Base-by-base conservation (phyloP, 1,140 invertebrate species). In the Rhopalosiphum maidis region DNA sequence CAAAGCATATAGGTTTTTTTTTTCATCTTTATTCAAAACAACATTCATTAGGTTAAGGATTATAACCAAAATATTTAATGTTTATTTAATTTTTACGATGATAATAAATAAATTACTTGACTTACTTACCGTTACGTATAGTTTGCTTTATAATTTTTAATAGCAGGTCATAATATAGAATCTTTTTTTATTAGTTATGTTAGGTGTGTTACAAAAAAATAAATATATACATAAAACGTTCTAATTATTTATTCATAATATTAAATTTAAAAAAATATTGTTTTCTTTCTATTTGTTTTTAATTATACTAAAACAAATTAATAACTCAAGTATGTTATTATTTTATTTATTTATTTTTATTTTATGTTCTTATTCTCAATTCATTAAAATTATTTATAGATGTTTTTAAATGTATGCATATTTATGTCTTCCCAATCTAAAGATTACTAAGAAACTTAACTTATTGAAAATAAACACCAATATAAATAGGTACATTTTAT, bases 31-130 rank as follows among this genome's bases (percentile, higher is more conserved):
- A 77, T 77, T 77, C 60, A 77, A 77, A 77, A n/a, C 15, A 77
- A 77, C 30, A 77, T 77, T 77, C 60, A 77, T n/a, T 77, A 15
- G 30, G 60, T 77, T n/a, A 77, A 77, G 60, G 60, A n/a, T 77
- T 77, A 18, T n/a, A 77, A n/a, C 30, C n/a, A 77, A 77, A 60
- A 77, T 68, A n/a, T 30, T 9, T n/a, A 68, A 68, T 68, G 30
- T 77, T 77, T 77, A 68, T 77, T 77, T 77, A 77, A 77, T 77
- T 77, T 77, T 77, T n/a, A 77, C n/a, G 60, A n/a, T 77, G 15
- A 21, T n/a, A 77, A 77, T n/a, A 77, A 77, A 77, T n/a, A 77
- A n/a, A 35, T 77, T 77, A n/a, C 30, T n/a, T n/a, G n/a, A 77
- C 30, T n/a, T n/a, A 35, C 18, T n/a, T 77, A 77, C 60, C n/a